Percentiles rank a stretch among this genome's conserved stretches.
Conservation (phyloP, 2,888 invertebrate species). For the Campoplex nolae region DNA sequence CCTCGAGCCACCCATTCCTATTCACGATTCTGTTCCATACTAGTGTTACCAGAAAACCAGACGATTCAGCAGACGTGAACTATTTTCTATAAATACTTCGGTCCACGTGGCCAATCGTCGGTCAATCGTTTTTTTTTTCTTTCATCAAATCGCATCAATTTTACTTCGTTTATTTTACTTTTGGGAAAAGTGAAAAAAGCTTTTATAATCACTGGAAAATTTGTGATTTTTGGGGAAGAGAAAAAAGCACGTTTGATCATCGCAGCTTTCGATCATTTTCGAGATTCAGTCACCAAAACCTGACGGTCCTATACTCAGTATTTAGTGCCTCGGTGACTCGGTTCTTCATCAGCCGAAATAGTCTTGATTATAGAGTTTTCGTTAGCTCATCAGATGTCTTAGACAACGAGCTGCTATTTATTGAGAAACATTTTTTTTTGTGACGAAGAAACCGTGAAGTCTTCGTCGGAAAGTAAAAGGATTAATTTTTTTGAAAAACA, state of each 20-base stretch:
- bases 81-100: conserved; percentile 26
- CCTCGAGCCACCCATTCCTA: conserved; percentile 6
- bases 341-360: not conserved
- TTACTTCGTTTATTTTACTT: not conserved
- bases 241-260: not conserved
- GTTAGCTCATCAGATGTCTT: no score
- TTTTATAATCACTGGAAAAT: not conserved
- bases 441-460: not conserved
- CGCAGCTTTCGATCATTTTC: not conserved
- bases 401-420: no score
- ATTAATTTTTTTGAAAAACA: not conserved
- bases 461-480: not conserved
- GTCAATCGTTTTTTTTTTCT: not conserved
- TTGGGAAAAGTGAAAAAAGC: not conserved
- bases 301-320: not conserved
- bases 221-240: no score
- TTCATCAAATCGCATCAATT: not conserved
- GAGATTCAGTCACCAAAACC: not conserved
- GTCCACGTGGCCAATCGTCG: not conserved
- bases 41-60: conserved; percentile 27
- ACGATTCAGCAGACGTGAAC: conserved; percentile 38
- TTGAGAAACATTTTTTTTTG: no score
- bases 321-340: no score
- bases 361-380: no score
- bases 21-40: conserved; percentile 17